These are phyloP conservation scores for Entomobrya proxima DNA, from an alignment of 2,888 invertebrate species.

Conservation along the genomic window DNA sequence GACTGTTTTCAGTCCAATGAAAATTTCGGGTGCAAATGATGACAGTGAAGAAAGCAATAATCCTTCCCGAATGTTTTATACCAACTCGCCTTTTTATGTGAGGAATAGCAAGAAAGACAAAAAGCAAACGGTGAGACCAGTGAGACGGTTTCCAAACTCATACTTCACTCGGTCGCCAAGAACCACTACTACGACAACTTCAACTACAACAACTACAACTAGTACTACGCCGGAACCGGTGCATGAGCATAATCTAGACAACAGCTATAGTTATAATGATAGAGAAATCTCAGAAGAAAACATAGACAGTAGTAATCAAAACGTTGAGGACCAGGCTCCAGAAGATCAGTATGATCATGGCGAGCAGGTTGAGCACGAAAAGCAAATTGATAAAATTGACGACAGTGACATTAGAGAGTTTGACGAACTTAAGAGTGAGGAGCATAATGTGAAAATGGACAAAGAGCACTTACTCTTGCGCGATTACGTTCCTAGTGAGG, in stretches of 20 bases:
- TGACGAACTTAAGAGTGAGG: constrained; percentile 1
- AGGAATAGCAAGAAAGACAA: not conserved
- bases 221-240: constrained; percentile 40
- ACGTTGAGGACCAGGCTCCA: not conserved
- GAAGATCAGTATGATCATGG: not conserved
- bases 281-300: constrained; percentile 13
- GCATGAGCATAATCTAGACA: not conserved
- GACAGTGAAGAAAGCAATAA: not conserved
- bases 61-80: constrained; percentile 61
- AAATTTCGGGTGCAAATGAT: not conserved
- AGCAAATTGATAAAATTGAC: not conserved
- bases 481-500: not conserved
- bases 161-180: constrained; percentile 39
- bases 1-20: constrained; percentile 55
- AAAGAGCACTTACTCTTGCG: not conserved
- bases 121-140: not conserved
- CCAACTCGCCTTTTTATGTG: constrained; percentile 31
- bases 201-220: constrained; percentile 18
- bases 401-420: constrained; percentile 30
- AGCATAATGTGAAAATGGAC: constrained; percentile 27
- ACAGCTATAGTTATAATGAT: not conserved
- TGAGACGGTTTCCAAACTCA: constrained; percentile 37
- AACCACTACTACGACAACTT: constrained; percentile 23
- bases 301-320: not conserved
- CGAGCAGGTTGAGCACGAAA: not conserved